Evolutionary conservation across 1,140 invertebrate genomes (phyloP).

Genomic region (Pissodes strobi): DNA sequence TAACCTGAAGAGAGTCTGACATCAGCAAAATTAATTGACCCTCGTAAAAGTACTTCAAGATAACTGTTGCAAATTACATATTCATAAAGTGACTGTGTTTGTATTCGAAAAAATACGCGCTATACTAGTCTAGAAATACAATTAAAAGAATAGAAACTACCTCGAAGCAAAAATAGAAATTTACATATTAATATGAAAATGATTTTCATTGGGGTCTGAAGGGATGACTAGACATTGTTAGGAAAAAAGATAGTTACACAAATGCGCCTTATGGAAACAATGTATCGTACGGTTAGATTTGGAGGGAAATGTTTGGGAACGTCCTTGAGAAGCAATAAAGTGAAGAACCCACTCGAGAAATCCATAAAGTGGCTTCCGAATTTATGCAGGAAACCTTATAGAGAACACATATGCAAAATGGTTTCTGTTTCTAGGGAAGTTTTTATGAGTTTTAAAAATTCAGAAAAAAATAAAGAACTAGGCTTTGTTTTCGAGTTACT

Average conservation of each 20-base stretch:
- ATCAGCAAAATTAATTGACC: conserved; percentile 37
- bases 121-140: conserved; percentile 8
- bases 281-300: conserved; percentile 18
- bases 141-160: conserved; percentile 23
- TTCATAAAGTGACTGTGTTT: conserved; percentile 35
- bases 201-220: conserved; percentile 23
- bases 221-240: conserved; percentile 27
- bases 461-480: too few species aligned
- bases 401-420: too few species aligned
- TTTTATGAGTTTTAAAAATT: too few species aligned
- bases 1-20: not conserved
- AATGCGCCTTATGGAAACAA: conserved; percentile 11
- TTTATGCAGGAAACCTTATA: too few species aligned
- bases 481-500: too few species aligned
- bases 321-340: too few species aligned
- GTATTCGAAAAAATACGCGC: conserved; percentile 19
- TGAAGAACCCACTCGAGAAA: too few species aligned
- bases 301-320: conserved; percentile 10
- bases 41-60: conserved; percentile 27
- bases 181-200: conserved; percentile 41
- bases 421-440: too few species aligned
- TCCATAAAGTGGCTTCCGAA: too few species aligned
- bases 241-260: conserved; percentile 12
- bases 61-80: conserved; percentile 39
- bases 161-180: conserved; percentile 26